These are phyloP conservation scores for Colostygia pectinataria DNA, from an alignment of 2,888 invertebrate genomes.

Conservation along the genomic window DNA sequence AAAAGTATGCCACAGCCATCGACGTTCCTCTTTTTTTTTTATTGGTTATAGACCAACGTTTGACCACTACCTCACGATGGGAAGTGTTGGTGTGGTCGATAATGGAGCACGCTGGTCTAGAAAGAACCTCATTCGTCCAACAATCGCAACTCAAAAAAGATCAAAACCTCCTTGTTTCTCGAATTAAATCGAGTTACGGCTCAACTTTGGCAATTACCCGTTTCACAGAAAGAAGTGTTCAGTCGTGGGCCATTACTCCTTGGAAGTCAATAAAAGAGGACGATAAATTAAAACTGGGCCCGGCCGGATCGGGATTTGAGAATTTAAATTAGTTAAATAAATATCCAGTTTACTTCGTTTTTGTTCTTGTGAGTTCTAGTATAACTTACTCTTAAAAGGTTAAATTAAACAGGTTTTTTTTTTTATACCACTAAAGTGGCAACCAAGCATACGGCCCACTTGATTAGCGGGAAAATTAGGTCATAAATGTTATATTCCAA, in stretches of 20 bases:
- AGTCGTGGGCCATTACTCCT: constrained; percentile 39
- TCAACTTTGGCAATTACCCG: constrained; percentile 48
- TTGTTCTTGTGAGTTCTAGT: not conserved
- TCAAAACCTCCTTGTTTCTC: constrained; percentile 10
- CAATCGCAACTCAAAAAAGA: constrained; percentile 1
- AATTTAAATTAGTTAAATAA: constrained; percentile 18
- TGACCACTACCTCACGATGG: too few relatives aligned
- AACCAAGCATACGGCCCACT: too few relatives aligned
- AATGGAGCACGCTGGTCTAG: too few relatives aligned
- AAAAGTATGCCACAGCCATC: too few relatives aligned
- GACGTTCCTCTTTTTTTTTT: too few relatives aligned
- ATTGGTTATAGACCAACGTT: too few relatives aligned
- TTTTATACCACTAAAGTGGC: too few relatives aligned
- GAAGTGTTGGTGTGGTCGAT: not conserved
- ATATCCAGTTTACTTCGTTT: not conserved
- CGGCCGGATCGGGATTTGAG: not conserved
- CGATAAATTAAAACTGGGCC: constrained; percentile 44
- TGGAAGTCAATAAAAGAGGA: constrained; percentile 35
- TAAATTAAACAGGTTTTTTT: too few relatives aligned
- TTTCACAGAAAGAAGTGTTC: constrained; percentile 42
- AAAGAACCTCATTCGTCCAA: too few relatives aligned
- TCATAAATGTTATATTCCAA: too few relatives aligned
- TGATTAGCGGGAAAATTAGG: too few relatives aligned
- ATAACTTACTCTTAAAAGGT: too few relatives aligned
- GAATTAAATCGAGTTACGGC: constrained; percentile 18